These are phyloP conservation scores for Mohoua ochrocephala DNA, from an alignment of 2,113 vertebrate species.

Conservation along the genomic window DNA sequence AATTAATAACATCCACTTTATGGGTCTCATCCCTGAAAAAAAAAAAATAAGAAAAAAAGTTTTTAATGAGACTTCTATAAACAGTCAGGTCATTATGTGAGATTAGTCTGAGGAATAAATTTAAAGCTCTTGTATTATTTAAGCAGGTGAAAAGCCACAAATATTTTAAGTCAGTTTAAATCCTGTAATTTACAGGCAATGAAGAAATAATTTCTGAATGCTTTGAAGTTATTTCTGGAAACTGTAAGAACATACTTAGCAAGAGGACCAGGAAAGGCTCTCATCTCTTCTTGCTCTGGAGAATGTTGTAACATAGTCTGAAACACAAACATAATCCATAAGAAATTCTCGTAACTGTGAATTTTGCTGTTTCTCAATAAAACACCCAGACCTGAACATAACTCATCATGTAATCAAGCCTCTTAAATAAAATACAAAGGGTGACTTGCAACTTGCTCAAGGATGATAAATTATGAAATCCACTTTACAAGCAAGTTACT, in stretches of 20 bases:
- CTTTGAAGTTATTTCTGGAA: not conserved
- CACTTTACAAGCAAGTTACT: not conserved
- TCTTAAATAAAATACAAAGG: not conserved
- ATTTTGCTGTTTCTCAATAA: not conserved
- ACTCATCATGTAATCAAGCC: not conserved
- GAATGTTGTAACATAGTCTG: conserved; percentile 88
- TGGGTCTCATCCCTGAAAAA: conserved; percentile 89
- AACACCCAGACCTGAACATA: not conserved
- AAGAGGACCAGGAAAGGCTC: conserved; percentile 89
- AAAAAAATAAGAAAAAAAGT: not conserved
- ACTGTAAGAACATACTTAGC: conserved; percentile 78
- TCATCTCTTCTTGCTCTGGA: conserved; percentile 86
- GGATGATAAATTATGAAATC: not conserved
- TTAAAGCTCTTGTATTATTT: not conserved
- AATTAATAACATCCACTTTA: conserved; percentile 98
- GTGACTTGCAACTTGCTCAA: not conserved
- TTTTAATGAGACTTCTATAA: not conserved
- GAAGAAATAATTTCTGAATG: not conserved
- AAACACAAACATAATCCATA: not conserved
- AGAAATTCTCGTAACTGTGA: not conserved
- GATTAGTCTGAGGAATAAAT: not conserved
- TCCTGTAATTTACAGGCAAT: not conserved
- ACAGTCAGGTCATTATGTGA: not conserved
- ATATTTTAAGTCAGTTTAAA: not conserved
- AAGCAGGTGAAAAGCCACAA: not conserved